Evolutionary conservation across 2,888 invertebrate species (phyloP).

Genomic region (Chrysodeixis includens): DNA sequence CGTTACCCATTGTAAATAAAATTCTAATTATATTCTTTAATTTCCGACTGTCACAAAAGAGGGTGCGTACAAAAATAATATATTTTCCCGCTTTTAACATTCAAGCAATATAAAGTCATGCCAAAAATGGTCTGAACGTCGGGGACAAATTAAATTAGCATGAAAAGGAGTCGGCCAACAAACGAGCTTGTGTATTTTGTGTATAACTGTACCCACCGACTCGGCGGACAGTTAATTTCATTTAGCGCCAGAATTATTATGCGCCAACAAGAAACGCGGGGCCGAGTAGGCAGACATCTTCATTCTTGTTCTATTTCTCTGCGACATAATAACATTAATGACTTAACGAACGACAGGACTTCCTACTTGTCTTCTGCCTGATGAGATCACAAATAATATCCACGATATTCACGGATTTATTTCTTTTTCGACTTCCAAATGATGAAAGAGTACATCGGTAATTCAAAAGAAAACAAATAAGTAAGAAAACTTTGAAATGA

Average conservation of each 20-base stretch:
- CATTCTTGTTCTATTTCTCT: conserved; percentile 29
- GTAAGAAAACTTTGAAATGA: conserved; percentile 44
- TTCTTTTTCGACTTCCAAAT: conserved; percentile 15
- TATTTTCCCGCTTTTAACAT: conserved; percentile 44
- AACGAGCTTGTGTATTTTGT: conserved; percentile 68
- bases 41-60: conserved; percentile 26
- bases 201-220: conserved; percentile 46
- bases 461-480: conserved; percentile 49
- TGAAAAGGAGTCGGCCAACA: conserved; percentile 68
- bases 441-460: conserved; percentile 32
- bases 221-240: conserved; percentile 63
- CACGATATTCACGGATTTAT: not conserved
- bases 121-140: conserved; percentile 52
- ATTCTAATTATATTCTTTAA: conserved; percentile 37
- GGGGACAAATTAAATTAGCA: conserved; percentile 73
- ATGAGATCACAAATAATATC: not conserved
- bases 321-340: conserved; percentile 21
- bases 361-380: not conserved
- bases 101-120: conserved; percentile 55
- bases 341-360: conserved; percentile 13
- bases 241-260: conserved; percentile 63
- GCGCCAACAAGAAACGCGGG: conserved; percentile 48
- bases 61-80: conserved; percentile 36
- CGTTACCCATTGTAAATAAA: conserved; percentile 15
- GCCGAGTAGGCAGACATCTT: conserved; percentile 46